Evolutionary conservation across 2,888 invertebrate species (phyloP), one percentile per base, ranked within the genome.

Genomic region (Drosophila histrio): DNA sequence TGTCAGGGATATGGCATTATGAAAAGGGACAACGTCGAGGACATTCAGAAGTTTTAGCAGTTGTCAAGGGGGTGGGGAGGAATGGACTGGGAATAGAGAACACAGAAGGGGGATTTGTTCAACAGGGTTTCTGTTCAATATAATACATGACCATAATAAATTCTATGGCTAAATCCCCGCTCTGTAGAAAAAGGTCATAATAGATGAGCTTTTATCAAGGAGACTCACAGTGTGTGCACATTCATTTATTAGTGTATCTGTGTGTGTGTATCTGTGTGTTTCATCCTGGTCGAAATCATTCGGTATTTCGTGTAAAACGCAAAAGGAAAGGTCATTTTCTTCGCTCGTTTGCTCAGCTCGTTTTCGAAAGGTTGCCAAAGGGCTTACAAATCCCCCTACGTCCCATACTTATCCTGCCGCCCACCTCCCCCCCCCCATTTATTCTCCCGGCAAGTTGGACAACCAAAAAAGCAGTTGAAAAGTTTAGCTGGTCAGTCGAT

Each of bases 91-190:
- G 30, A 7, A 9, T 47, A 44, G 46, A 17, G 49, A 43, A 24
- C 52, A 38, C 17, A 9, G 36, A 22, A 6, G 22, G 46, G 53
- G 50, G 52, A 13, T 52, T 60, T 58, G 52, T 32, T 59, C 24
- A 43, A 41, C 26, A 38, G 58, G 59, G 52, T 39, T 54, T 43
- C 56, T 21, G 17, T 68, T 87, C 80, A 70, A 86, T 83, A 87
- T 87, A 82, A 82, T 77, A 87, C 86, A 86, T 82, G 81, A 81
- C 74, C 85, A 85, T 85, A 87, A 85, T 85, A 85, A 85, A 85
- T 85, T 85, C 88, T 78, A 77, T 83, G 71, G 59, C 83, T 80
- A 87, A 85, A 86, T 85, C 84, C 84, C 66, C 67, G 79, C 75
- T 79, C 73, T 74, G 78, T 78, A 87, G 84, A 74, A 87, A 83